A percentile compares a stretch with the other conserved stretches of the same genome.
Conservation (phyloP, 2,113 vertebrate species). For the Phaethon lepturus region DNA sequence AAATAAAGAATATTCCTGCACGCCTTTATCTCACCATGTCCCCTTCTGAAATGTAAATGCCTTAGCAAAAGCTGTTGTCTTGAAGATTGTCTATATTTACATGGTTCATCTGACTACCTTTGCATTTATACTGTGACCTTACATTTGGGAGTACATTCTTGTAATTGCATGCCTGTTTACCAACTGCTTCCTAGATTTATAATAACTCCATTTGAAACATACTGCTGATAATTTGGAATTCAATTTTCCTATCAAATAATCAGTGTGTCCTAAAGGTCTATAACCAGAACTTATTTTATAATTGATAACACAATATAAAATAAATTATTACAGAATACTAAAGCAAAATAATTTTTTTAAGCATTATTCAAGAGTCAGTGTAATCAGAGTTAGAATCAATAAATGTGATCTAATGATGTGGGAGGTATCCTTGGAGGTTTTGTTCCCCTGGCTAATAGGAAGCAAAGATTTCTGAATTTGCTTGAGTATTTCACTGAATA, state of each 20-base stretch:
- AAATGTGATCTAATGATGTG: neutral
- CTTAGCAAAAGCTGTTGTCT: neutral
- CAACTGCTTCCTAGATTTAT: neutral
- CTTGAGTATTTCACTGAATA: neutral
- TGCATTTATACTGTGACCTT: neutral
- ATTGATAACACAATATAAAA: neutral
- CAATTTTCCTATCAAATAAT: neutral
- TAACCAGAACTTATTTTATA: neutral
- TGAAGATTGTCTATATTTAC: neutral
- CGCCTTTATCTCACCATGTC: neutral
- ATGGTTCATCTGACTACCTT: neutral
- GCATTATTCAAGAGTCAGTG: neutral
- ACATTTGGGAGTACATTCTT: neutral
- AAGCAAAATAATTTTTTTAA: neutral
- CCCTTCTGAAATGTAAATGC: neutral
- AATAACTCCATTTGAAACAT: neutral
- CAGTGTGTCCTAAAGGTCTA: neutral
- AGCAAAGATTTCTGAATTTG: neutral
- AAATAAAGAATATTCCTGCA: neutral
- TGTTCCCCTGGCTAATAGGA: neutral
- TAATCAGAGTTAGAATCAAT: neutral
- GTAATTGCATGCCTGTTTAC: neutral
- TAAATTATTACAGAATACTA: neutral
- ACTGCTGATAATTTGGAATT: neutral
- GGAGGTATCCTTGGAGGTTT: neutral